A percentile compares a stretch with the other conserved stretches of the same genome.
Evolutionary conservation across 2,113 vertebrate species (phyloP).

Genomic region (Mirza zaza): DNA sequence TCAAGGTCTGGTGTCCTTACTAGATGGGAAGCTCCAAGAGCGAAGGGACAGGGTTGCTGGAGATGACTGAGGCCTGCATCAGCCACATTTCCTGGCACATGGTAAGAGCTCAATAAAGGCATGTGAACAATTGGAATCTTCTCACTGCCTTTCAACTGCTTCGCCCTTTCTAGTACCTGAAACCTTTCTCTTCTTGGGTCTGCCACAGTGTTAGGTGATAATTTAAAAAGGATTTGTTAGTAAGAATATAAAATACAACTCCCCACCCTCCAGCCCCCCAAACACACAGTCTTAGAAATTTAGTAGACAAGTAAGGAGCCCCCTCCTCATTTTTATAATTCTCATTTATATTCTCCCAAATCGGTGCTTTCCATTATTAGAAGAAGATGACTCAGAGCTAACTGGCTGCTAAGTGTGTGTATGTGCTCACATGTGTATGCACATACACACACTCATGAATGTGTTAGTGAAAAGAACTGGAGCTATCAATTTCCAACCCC

Average conservation of each 20-base stretch:
- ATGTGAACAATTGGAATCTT: slow-evolving; percentile 5
- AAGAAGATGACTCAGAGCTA: not conserved
- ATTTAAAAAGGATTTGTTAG: not conserved
- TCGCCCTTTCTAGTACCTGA: not conserved
- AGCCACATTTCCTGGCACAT: not conserved
- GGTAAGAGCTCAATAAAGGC: not conserved
- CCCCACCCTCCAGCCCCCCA: not conserved
- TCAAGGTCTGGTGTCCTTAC: not conserved
- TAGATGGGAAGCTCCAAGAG: not conserved
- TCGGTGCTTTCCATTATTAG: not conserved
- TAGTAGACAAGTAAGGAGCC: not conserved
- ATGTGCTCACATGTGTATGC: not conserved
- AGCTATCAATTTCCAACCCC: not conserved
- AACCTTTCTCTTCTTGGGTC: not conserved
- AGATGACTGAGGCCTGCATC: not conserved
- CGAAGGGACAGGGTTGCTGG: not conserved
- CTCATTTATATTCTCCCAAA: not conserved
- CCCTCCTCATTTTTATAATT: not conserved
- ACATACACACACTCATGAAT: not conserved
- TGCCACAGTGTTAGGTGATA: not conserved
- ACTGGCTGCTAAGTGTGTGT: not conserved
- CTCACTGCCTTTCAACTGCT: not conserved
- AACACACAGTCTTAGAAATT: not conserved
- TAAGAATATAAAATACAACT: not conserved
- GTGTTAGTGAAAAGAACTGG: not conserved